A percentile compares a stretch with the other conserved stretches of the same genome.
Evolutionary conservation across 2,113 vertebrate genomes (phyloP).

Genomic region (Gasterosteus aculeatus): DNA sequence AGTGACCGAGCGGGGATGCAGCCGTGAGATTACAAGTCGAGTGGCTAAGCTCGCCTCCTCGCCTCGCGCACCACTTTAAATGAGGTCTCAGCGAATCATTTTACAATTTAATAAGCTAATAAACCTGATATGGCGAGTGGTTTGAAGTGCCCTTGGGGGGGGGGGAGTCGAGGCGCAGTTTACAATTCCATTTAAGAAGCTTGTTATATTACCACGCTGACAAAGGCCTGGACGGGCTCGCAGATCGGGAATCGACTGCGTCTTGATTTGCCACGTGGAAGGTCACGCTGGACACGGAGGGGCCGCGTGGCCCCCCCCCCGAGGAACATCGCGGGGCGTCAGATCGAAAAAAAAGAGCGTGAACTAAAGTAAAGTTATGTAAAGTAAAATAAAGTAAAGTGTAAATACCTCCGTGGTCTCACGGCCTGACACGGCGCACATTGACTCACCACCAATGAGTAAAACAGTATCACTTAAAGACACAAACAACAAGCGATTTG

Average conservation of each 20-base stretch:
- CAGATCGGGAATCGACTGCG: slow-evolving; percentile 10
- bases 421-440: no score
- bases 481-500: not conserved
- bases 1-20: slow-evolving; percentile 54
- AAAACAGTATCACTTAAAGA: not conserved
- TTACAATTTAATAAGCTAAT: slow-evolving; percentile 73
- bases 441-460: no score
- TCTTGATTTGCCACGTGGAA: slow-evolving; percentile 41
- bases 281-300: slow-evolving; percentile 32
- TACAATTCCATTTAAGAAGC: slow-evolving; percentile 67
- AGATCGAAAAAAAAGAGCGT: no score
- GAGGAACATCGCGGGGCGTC: no score
- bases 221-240: slow-evolving; percentile 35
- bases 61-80: slow-evolving; percentile 49
- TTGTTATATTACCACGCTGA: slow-evolving; percentile 63
- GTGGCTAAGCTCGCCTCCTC: slow-evolving; percentile 51
- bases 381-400: no score
- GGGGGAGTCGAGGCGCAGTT: slow-evolving; percentile 50
- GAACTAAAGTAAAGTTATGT: no score
- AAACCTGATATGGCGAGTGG: slow-evolving; percentile 68
- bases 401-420: no score
- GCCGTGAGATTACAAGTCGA: slow-evolving; percentile 63
- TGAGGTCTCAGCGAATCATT: slow-evolving; percentile 62
- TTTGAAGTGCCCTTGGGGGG: slow-evolving; percentile 62
- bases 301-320: slow-evolving; percentile 30